Evolutionary conservation across 2,888 invertebrate species (phyloP).

Genomic region (Sinotaia quadrata): DNA sequence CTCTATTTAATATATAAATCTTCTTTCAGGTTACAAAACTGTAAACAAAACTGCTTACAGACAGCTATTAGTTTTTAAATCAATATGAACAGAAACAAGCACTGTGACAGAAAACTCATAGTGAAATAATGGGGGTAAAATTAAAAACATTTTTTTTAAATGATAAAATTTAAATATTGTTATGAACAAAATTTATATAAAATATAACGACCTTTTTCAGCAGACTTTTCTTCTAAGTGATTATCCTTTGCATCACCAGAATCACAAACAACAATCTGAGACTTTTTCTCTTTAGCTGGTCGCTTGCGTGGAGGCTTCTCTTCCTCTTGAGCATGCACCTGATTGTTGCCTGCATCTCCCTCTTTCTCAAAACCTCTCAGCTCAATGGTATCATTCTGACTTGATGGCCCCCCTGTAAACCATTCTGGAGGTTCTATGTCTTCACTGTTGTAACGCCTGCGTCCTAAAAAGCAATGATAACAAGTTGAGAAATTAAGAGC

Average conservation of each 20-base stretch:
- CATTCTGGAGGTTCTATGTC: conserved; percentile 89
- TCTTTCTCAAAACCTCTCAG: conserved; percentile 87
- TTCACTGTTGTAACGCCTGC: conserved; percentile 32
- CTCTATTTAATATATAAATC: no score
- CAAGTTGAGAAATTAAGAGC: no score
- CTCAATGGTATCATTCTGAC: conserved; percentile 93
- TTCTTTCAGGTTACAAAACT: no score
- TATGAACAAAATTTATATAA: no score
- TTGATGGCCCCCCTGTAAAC: conserved; percentile 88
- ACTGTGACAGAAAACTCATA: no score
- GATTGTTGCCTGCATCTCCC: conserved; percentile 23
- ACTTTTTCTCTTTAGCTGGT: conserved; percentile 11
- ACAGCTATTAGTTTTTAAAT: no score
- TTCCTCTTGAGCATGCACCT: conserved; percentile 35
- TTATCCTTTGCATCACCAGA: conserved; percentile 19
- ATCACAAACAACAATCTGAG: conserved; percentile 16
- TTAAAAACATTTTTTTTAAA: no score
- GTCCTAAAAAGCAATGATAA: conserved; percentile 26
- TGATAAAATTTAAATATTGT: no score
- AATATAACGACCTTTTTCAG: no score
- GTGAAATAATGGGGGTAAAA: no score
- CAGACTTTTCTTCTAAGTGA: neutral
- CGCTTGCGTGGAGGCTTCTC: conserved; percentile 20
- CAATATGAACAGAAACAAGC: no score
- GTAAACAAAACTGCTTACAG: no score